Conservation (phyloP, 2,888 invertebrate genomes). For the Cynaeus angustus region DNA sequence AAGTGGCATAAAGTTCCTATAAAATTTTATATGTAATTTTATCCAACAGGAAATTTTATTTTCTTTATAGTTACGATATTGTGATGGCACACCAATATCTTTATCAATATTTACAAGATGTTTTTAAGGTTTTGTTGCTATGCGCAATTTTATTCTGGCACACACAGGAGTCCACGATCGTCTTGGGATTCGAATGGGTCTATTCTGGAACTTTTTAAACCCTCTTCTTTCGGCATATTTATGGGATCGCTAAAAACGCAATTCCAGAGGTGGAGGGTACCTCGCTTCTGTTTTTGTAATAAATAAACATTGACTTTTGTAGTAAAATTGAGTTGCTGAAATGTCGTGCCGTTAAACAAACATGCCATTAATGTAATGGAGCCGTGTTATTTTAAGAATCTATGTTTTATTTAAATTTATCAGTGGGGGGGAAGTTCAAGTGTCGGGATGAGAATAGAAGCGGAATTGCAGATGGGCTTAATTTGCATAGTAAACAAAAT, state of each 20-base stretch:
- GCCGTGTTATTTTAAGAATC: constrained; percentile 23
- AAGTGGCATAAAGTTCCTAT: constrained; percentile 5
- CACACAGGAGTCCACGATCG: constrained; percentile 29
- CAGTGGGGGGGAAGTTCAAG: constrained; percentile 16
- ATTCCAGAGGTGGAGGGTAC: constrained; percentile 9
- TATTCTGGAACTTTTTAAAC: constrained; percentile 31
- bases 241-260: constrained; percentile 21
- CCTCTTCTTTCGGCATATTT: constrained; percentile 28
- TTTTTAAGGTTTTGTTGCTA: constrained; percentile 24
- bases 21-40: constrained; percentile 4
- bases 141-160: constrained; percentile 27
- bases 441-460: constrained; percentile 15
- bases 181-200: constrained; percentile 26
- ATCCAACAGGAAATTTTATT: constrained; percentile 2
- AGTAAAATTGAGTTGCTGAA: background rate
- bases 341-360: background rate
- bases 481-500: constrained; percentile 38
- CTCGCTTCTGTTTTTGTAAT: constrained; percentile 6
- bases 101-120: constrained; percentile 23
- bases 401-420: constrained; percentile 31
- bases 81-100: constrained; percentile 1
- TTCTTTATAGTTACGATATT: constrained; percentile 6
- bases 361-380: constrained; percentile 17
- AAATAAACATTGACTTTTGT: constrained; percentile 15
- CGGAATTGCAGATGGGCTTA: constrained; percentile 22